Conservation (phyloP, 2,797 vertebrate species). For the Sandelia bainsii region DNA sequence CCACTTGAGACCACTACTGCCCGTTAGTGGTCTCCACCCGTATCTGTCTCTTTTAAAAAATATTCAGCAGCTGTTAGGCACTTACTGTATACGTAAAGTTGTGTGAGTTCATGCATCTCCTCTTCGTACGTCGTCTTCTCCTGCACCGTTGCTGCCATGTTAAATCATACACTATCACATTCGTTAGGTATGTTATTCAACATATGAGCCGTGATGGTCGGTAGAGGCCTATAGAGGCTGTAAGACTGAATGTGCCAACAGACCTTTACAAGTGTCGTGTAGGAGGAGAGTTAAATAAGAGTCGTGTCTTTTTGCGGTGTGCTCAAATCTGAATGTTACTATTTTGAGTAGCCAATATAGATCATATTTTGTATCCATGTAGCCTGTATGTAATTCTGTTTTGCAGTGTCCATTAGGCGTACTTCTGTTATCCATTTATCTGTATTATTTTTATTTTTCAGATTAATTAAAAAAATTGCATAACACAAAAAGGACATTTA, state of each 20-base stretch:
- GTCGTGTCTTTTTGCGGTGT: neutral
- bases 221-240: conserved; percentile 31
- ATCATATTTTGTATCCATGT: neutral
- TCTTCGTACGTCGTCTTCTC: neutral
- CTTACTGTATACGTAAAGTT: conserved; percentile 12
- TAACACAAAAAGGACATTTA: too few species aligned
- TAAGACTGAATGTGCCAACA: conserved; percentile 1
- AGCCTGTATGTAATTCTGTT: neutral
- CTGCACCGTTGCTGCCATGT: neutral
- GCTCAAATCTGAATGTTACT: neutral
- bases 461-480: too few species aligned
- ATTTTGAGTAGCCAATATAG: neutral
- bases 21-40: conserved; percentile 28
- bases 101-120: conserved; percentile 13
- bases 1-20: conserved; percentile 12
- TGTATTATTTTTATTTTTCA: neutral
- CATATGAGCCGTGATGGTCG: conserved; percentile 29
- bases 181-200: neutral
- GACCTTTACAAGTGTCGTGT: neutral
- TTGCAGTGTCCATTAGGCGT: neutral
- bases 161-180: conserved; percentile 12
- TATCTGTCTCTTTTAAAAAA: conserved; percentile 39
- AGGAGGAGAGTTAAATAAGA: conserved; percentile 9
- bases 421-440: too few species aligned
- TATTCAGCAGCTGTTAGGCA: neutral